Conservation (phyloP, 2,113 vertebrate genomes). For the Oryzias celebensis region DNA sequence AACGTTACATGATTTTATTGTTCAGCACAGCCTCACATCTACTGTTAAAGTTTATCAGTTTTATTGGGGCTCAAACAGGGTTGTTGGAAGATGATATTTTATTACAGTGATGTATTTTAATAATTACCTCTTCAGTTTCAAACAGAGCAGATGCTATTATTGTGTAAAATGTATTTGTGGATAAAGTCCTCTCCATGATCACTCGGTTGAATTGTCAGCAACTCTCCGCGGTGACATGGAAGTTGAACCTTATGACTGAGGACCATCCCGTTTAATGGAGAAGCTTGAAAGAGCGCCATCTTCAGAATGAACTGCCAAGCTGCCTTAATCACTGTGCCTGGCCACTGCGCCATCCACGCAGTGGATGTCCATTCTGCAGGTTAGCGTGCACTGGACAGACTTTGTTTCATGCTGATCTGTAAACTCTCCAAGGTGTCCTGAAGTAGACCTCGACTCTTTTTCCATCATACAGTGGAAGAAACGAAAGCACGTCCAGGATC, state of each 20-base stretch:
- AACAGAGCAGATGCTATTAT: conserved; percentile 56
- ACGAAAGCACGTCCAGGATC: conserved; percentile 29
- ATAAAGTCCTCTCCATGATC: conserved; percentile 61
- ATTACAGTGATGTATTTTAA: conserved; percentile 77
- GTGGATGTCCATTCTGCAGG: conserved; percentile 24
- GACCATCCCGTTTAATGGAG: conserved; percentile 42
- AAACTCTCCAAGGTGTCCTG: conserved; percentile 15
- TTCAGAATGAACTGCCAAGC: conserved; percentile 58
- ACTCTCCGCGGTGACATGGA: conserved; percentile 54
- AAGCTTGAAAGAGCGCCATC: conserved; percentile 41
- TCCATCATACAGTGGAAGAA: conserved; percentile 44
- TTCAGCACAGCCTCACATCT: conserved; percentile 44
- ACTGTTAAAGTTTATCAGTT: conserved; percentile 41
- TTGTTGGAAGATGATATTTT: conserved; percentile 69
- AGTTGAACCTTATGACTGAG: conserved; percentile 60
- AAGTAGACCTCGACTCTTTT: conserved; percentile 37
- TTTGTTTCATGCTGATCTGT: conserved; percentile 45
- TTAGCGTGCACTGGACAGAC: conserved; percentile 33
- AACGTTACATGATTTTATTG: conserved; percentile 40
- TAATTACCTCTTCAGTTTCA: conserved; percentile 59
- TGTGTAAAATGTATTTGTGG: conserved; percentile 70
- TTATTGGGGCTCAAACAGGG: conserved; percentile 62
- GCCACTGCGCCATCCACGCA: conserved; percentile 43
- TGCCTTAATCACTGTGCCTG: conserved; percentile 80
- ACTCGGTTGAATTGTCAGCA: conserved; percentile 29